Conservation (phyloP, 2,113 vertebrate genomes). For the Pseudorhombus dupliciocellatus region DNA sequence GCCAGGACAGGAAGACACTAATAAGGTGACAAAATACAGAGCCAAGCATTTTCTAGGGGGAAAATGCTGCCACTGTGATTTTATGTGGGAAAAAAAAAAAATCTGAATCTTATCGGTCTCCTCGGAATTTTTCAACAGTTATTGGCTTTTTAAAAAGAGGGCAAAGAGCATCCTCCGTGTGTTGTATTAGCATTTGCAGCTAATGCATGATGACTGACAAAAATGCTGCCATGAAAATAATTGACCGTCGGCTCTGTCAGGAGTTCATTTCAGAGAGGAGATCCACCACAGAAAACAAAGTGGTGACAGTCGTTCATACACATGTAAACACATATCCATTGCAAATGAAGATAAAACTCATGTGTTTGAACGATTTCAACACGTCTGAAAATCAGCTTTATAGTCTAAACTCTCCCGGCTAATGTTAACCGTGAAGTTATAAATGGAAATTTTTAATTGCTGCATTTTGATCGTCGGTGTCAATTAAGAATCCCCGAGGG, state of each 20-base stretch:
- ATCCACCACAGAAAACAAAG: constrained; percentile 2
- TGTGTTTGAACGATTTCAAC: not conserved
- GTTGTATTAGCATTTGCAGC: constrained; percentile 46
- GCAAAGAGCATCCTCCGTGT: constrained; percentile 15
- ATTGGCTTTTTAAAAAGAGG: constrained; percentile 43
- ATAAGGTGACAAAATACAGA: constrained; percentile 77
- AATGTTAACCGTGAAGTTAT: constrained; percentile 18
- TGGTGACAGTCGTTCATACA: not conserved
- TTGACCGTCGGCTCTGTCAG: constrained; percentile 43
- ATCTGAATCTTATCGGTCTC: constrained; percentile 67
- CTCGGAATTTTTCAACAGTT: constrained; percentile 57
- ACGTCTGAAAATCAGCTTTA: constrained; percentile 3
- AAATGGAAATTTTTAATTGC: constrained; percentile 58
- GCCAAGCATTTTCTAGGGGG: constrained; percentile 68
- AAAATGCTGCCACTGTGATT: constrained; percentile 61
- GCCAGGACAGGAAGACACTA: constrained; percentile 70
- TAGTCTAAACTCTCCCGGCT: not conserved
- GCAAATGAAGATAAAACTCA: not conserved
- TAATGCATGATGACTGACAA: constrained; percentile 64
- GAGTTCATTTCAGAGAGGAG: constrained; percentile 22
- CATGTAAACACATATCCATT: not conserved
- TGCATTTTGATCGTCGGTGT: constrained; percentile 41
- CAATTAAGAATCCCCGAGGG: constrained; percentile 37
- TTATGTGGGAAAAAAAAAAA: constrained; percentile 65
- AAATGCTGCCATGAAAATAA: constrained; percentile 47